phyloP scores from a whole-genome alignment of 2,113 vertebrate species.

The Carlito syrichta region DNA sequence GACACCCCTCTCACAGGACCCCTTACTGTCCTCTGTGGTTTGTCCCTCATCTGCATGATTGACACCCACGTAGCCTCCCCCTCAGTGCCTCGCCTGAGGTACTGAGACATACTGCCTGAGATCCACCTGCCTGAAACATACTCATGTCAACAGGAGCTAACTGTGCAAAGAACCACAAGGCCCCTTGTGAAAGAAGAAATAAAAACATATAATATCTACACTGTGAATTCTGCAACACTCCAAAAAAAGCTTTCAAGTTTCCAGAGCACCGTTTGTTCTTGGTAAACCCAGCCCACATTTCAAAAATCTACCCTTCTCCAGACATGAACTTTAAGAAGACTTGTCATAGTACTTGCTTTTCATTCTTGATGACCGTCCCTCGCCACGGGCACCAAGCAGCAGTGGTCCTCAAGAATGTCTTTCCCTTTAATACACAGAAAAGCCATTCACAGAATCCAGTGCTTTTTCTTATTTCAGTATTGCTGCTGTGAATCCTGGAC shows the following conservation, averaged over 20 bases:
- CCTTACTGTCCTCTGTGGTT: too few relatives aligned
- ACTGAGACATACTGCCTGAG: too few relatives aligned
- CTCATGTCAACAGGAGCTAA: not conserved
- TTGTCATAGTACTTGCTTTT: rapidly evolving
- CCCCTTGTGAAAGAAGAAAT: not conserved
- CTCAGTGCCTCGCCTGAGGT: not conserved
- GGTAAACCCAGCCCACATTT: not conserved
- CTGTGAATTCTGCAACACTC: not conserved
- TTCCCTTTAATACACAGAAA: not conserved
- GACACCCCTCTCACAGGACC: not conserved
- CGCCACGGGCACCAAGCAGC: rapidly evolving
- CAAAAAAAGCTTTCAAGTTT: not conserved
- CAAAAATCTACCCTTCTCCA: not conserved
- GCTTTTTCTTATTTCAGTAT: rapidly evolving
- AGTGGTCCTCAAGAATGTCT: rapidly evolving
- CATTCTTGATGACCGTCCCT: rapidly evolving
- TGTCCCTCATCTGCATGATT: rapidly evolving
- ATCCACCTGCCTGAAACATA: not conserved
- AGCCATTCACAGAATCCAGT: rapidly evolving
- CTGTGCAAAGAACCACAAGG: not conserved
- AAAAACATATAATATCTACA: rapidly evolving
- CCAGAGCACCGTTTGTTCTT: not conserved
- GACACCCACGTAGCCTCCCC: rapidly evolving
- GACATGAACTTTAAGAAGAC: not conserved
- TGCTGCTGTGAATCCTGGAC: rapidly evolving